phyloP scores from a whole-genome alignment of 2,113 vertebrate genomes.

The Tupaia chinensis region DNA sequence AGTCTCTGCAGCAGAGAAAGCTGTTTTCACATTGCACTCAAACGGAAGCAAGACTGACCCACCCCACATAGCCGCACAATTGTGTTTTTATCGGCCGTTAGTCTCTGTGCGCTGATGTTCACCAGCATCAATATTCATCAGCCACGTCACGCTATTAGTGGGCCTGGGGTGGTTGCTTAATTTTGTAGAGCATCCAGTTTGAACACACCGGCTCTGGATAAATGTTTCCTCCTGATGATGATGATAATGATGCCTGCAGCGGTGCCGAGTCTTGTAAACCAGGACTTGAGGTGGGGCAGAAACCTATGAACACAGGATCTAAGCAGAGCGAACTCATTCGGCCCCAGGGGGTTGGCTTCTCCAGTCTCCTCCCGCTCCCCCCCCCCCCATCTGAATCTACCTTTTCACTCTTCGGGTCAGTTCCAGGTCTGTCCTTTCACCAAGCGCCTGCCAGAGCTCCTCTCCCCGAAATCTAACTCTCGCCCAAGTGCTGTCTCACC shows the following conservation, averaged over 20 bases:
- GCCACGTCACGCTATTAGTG: neutral
- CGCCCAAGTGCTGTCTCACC: neutral
- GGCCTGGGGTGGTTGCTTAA: conserved; percentile 7
- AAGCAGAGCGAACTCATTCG: neutral
- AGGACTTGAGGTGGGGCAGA: neutral
- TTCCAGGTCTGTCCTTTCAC: neutral
- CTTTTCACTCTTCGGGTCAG: neutral
- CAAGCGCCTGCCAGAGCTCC: neutral
- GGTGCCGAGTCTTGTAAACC: neutral
- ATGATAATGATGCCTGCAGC: neutral
- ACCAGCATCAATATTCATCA: neutral
- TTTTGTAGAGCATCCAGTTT: neutral
- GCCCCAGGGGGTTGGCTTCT: neutral
- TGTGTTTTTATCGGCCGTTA: no score
- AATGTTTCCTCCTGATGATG: neutral
- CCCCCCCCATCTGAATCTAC: neutral
- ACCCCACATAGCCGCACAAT: no score
- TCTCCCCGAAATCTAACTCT: neutral
- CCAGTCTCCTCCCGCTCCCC: neutral
- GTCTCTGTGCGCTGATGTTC: fast-evolving
- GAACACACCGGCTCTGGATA: neutral
- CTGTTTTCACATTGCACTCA: neutral
- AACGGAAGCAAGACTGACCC: neutral
- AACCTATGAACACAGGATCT: neutral
- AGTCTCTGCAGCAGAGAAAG: neutral